Base-by-base conservation (phyloP, 2,888 invertebrate species). In the Scaptodrosophila latifasciaeformis region DNA sequence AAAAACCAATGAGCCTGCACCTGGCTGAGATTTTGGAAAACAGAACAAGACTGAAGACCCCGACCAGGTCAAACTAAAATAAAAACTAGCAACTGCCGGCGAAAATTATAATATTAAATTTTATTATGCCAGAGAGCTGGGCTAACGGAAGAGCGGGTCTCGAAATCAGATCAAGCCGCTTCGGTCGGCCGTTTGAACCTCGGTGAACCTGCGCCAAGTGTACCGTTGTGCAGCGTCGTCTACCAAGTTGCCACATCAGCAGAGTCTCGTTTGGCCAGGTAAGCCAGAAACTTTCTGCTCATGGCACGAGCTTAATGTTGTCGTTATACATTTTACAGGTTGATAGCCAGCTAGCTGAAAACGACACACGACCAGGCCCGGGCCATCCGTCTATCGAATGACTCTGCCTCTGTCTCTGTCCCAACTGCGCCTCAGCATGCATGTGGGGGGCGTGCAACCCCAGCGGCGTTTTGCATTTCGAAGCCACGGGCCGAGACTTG, bases 271-370 rank as follows among this genome's bases (percentile, higher is more conserved):
- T n/a, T n/a, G n/a, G n/a, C n/a, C n/a, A n/a, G n/a, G n/a, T n/a
- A n/a, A n/a, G n/a, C n/a, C n/a, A n/a, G n/a, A n/a, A n/a, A n/a
- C n/a, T 21, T n/a, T 3, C 65, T 59, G 67, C 66, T 72, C 70
- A 63, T 75, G 75, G 75, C 75, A 75, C 75, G 75, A 75, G 75
- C 75, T 78, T 70, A 78, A 75, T 75, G 75, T 75, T 70, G 78
- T 76, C 70, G 75, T 75, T 75, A 75, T 75, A 76, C 72, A 71
- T 75, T 75, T 78, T 75, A 65, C 78, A 75, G 78, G 78, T 75
- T 75, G 75, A 67, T 40, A 29, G 34, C 46, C 19, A n/a, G n/a
- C n/a, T n/a, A 18, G 10, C 10, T 12, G 43, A 7, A 66, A 66
- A 66, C 65, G 44, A 44, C 37, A 65, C 65, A 65, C 66, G 47